Evolutionary conservation across 2,888 invertebrate species (phyloP), one percentile per base, ranked within the genome.

Genomic region (Lochmaea crataegi): DNA sequence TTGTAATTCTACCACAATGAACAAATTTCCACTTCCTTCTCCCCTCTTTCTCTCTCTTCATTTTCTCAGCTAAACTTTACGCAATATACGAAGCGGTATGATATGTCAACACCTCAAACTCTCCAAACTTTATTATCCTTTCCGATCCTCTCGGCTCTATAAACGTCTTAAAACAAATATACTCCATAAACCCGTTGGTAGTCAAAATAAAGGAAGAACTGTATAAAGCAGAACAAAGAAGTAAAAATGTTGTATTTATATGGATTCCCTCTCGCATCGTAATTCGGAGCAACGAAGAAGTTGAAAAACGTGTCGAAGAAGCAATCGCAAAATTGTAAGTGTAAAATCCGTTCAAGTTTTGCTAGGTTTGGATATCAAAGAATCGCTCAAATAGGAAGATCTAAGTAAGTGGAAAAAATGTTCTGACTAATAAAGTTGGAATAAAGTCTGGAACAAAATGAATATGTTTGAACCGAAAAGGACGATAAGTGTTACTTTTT

Each of bases 51-150:
- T 53, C 16, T n/a, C 16, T 53, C 53, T 53, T 9, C 18, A 53
- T 53, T 53, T 53, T 53, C 53, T 53, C 9, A 18, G 18, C 18
- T 16, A 53, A 53, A 53, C 53, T 53, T 53, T 9, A 16, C 53
- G 53, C 18, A 53, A 53, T 18, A 53, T 53, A 53, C 18, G 53
- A 18, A 53, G 16, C 53, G 53, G 53, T 53, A 53, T 53, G 9
- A 53, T 53, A 53, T 53, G 53, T 53, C 53, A 53, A 53, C 53
- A 53, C 53, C 53, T 53, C 18, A 53, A 53, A 53, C 53, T 53
- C 53, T 53, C 18, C 18, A 53, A 53, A 53, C 53, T 53, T 53
- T 53, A 53, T 53, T 53, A 53, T 53, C 53, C 53, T 53, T 18
- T 53, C 18, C 53, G 53, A 53, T 53, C 18, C 18, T 53, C 53